Conservation (phyloP, 37 sponge, comb jelly and placozoan species). For the Spongia lamella region DNA sequence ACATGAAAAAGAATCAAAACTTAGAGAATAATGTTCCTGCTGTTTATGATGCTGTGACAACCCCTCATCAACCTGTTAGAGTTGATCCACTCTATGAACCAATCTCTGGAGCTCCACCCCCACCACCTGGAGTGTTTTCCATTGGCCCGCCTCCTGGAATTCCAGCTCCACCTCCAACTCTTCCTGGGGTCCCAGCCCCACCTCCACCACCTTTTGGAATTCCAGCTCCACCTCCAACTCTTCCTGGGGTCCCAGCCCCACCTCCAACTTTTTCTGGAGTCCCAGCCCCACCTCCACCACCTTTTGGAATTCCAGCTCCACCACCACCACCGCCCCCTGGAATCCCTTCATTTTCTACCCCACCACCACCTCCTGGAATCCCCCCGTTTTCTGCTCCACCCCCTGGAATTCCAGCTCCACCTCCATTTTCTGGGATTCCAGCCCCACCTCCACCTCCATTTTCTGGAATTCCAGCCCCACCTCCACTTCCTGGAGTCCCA, state of each 20-base stretch:
- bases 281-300: conserved; percentile 13
- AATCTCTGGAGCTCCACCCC: no score
- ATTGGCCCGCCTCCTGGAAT: no score
- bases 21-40: no score
- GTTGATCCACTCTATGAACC: no score
- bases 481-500: neutral
- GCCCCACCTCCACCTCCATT: conserved; percentile 10
- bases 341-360: neutral
- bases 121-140: no score
- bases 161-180: conserved; percentile 11
- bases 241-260: neutral
- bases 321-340: conserved; percentile 1
- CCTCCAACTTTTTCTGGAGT: neutral
- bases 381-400: conserved; percentile 2
- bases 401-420: neutral
- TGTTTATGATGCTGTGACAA: no score
- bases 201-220: neutral
- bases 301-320: neutral
- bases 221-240: conserved; percentile 11
- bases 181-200: neutral
- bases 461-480: neutral
- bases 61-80: no score
- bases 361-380: conserved; percentile 15
- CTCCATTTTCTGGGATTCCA: neutral
- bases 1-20: no score